Conservation (phyloP, 2,113 vertebrate genomes). For the Dasyurus viverrinus region DNA sequence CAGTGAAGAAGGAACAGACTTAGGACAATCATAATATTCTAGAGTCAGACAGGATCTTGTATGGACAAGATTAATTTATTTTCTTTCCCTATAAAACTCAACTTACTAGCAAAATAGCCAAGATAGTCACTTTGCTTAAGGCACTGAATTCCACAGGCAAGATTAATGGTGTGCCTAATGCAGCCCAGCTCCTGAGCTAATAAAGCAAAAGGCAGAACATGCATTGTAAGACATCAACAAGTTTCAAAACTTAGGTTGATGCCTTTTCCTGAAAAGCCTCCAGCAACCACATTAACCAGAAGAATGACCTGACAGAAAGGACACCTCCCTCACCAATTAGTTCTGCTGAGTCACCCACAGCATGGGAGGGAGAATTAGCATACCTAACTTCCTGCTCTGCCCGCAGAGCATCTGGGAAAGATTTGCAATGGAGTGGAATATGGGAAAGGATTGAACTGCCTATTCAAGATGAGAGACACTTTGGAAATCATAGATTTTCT, state of each 20-base stretch:
- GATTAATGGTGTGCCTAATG: slow-evolving; percentile 15
- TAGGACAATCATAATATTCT: not conserved
- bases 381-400: not conserved
- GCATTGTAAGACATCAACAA: not conserved
- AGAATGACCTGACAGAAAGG: slow-evolving; percentile 36
- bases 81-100: slow-evolving; percentile 33
- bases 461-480: not conserved
- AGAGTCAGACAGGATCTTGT: not conserved
- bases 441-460: not conserved
- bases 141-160: not conserved
- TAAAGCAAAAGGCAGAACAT: not conserved
- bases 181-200: slow-evolving; percentile 38
- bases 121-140: slow-evolving; percentile 25
- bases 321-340: not conserved
- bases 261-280: not conserved
- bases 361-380: not conserved
- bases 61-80: not conserved
- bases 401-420: not conserved
- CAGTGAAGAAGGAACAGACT: not conserved
- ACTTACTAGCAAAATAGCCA: slow-evolving; percentile 17
- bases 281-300: not conserved
- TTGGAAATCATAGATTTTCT: not conserved
- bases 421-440: not conserved
- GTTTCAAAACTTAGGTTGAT: not conserved
- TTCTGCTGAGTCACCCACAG: not conserved